Conservation (phyloP, 2,797 vertebrate genomes). For the Pampus argenteus region DNA sequence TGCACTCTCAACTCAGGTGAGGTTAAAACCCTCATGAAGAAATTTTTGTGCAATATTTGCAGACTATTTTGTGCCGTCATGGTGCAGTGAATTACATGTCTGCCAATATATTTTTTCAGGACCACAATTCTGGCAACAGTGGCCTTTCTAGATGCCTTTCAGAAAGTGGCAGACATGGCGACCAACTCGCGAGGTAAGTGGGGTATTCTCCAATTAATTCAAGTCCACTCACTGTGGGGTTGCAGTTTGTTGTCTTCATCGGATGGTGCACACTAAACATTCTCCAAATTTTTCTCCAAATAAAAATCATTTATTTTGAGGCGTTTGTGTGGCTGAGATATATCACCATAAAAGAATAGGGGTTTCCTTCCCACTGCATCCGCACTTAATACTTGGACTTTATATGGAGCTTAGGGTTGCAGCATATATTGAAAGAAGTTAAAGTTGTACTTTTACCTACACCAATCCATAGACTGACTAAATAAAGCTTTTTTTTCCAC, state of each 20-base stretch:
- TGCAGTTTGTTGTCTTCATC: background rate
- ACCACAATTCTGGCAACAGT: conserved; percentile 95
- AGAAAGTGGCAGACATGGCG: conserved; percentile 98
- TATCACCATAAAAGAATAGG: background rate
- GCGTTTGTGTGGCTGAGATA: background rate
- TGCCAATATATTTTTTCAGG: conserved; percentile 80
- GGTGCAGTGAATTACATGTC: conserved; percentile 29
- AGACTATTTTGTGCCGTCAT: conserved; percentile 34
- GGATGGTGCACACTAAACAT: background rate
- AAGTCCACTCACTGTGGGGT: background rate
- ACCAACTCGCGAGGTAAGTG: conserved; percentile 95
- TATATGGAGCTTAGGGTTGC: background rate
- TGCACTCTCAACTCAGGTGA: conserved; percentile 98
- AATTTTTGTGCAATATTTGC: conserved; percentile 27
- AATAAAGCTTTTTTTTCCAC: background rate
- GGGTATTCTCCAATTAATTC: background rate
- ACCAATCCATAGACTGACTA: background rate
- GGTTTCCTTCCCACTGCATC: no score
- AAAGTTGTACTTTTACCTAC: background rate
- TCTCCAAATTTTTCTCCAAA: background rate
- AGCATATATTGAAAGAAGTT: background rate
- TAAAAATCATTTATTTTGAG: background rate
- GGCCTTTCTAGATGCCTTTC: conserved; percentile 98
- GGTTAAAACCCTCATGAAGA: conserved; percentile 40
- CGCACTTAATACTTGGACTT: background rate